Evolutionary conservation across 2,113 vertebrate species (phyloP).

Genomic region (Theristicus caerulescens): DNA sequence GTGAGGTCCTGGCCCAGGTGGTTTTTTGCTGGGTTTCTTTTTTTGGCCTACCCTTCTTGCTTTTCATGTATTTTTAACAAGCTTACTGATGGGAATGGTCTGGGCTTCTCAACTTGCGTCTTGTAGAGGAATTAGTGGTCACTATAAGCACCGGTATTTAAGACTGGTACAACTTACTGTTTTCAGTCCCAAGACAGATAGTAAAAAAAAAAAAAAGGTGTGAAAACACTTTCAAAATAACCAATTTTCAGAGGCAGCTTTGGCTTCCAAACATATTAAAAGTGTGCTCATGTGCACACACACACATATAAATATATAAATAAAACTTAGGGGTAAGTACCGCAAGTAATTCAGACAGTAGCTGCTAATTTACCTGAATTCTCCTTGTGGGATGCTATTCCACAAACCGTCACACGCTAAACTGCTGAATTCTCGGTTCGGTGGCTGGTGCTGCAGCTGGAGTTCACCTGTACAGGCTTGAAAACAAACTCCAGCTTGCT

Average conservation of each 20-base stretch:
- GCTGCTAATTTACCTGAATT: background rate
- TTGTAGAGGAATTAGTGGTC: background rate
- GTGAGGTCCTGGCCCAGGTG: background rate
- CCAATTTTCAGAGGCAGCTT: background rate
- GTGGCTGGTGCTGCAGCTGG: background rate
- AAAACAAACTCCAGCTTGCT: background rate
- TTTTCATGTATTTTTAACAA: background rate
- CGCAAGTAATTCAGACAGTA: background rate
- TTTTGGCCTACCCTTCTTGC: background rate
- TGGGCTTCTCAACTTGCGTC: background rate
- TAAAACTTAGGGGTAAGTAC: background rate
- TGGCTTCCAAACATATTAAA: background rate
- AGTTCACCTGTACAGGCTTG: background rate
- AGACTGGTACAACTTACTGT: background rate
- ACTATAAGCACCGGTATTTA: background rate
- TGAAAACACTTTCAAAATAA: background rate
- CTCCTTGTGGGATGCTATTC: background rate
- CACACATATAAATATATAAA: background rate
- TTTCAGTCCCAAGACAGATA: background rate
- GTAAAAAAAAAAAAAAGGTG: background rate
- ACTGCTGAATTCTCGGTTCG: background rate
- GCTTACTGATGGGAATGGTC: background rate
- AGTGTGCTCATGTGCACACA: rapidly evolving
- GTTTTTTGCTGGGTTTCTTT: rapidly evolving
- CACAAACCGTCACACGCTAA: background rate